Base-by-base conservation (phyloP, 1,140 invertebrate genomes). In the Monomorium pharaonis region DNA sequence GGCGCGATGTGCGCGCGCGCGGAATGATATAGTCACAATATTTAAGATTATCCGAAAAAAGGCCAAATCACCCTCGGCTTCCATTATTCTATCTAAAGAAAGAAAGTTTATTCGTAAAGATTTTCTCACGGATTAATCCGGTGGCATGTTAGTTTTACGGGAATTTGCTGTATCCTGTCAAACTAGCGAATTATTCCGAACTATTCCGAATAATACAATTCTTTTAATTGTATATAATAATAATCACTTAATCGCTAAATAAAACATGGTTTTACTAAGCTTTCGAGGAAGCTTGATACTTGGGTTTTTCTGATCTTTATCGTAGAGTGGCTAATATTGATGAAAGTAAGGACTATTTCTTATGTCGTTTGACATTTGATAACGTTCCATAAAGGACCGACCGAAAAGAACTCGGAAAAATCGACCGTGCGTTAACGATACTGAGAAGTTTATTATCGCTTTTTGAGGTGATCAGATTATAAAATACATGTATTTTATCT, bases 41-140 rank as follows among this genome's bases (percentile, higher is more conserved):
- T 90, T 89, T 86, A 86, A 92, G 88, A 93, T 93, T 92, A 92
- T 92, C 89, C 91, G 83, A 88, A 83, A 60, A 67, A 89, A 90
- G 84, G 80, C 84, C 67, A 63, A 33, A 86, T 75, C 80, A 76
- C 72, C 85, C 51, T 76, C 51, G 42, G 47, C 21, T 78, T 77
- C 60, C 76, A 33, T 37, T n/a, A 33, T 70, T 30, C 37, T 7
- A 27, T 44, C 3, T 14, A n/a, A 72, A 42, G 51, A 42, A 70
- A 30, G 12, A 51, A 67, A 78, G 27, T 44, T 14, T 49, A 16
- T 27, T 12, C 30, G 30, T 18, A 18, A 10, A n/a, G 33, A 81
- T 18, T 56, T 81, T 81, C 78, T 24, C 65, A 81, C 24, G 78
- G 30, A 69, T 67, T 69, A 70, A 80, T 16, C 16, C 16, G 44